Evolutionary conservation across 1,140 invertebrate species (phyloP).

Genomic region (Drosophila asahinai): DNA sequence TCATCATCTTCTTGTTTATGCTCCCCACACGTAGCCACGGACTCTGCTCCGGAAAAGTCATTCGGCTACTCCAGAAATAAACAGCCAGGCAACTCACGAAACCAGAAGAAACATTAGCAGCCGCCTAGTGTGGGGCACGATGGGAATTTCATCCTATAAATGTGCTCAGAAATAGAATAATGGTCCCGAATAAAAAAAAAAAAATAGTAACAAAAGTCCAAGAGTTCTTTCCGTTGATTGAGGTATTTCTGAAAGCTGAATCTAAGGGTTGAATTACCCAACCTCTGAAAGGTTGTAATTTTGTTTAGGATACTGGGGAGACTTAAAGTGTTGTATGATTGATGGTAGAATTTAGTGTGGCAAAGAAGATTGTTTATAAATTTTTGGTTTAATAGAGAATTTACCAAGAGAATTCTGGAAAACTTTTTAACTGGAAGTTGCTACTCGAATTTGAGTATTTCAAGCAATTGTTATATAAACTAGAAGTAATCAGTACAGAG

Average conservation of each 20-base stretch:
- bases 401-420: background rate
- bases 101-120: constrained; percentile 22
- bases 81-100: constrained; percentile 41
- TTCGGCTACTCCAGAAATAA: constrained; percentile 82
- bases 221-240: constrained; percentile 56
- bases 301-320: background rate
- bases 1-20: constrained; percentile 58
- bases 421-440: no score
- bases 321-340: background rate
- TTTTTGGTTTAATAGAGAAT: background rate
- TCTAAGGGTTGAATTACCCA: background rate
- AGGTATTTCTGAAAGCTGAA: constrained; percentile 22
- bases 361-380: background rate
- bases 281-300: background rate
- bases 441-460: background rate
- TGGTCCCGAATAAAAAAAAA: constrained; percentile 28
- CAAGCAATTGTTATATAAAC: background rate
- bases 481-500: background rate
- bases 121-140: constrained; percentile 26
- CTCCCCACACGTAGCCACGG: constrained; percentile 70
- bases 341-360: no score
- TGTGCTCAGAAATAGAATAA: constrained; percentile 72
- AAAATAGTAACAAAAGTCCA: constrained; percentile 35
- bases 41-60: constrained; percentile 71
- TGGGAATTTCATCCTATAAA: constrained; percentile 61